These are phyloP conservation scores for Megaceryle torquata DNA, from an alignment of 2,113 vertebrate species.

Conservation along the genomic window DNA sequence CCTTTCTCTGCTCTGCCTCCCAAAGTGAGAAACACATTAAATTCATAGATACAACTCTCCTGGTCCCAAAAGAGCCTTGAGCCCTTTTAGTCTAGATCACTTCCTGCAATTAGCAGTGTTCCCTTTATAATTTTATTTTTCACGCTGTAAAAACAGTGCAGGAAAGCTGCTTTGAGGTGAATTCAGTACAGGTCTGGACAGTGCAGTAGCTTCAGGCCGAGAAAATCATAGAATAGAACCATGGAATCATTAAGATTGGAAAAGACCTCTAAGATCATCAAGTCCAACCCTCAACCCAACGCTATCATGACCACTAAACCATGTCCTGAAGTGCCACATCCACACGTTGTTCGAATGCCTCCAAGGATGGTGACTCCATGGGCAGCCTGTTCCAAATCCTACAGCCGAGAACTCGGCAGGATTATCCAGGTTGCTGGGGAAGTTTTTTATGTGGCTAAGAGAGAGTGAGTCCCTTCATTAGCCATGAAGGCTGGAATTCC, in stretches of 20 bases:
- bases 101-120: neutral
- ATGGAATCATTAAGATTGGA: too few species aligned
- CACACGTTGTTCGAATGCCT: too few species aligned
- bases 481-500: neutral
- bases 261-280: too few species aligned
- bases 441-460: neutral
- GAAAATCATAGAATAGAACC: neutral
- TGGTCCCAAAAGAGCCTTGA: neutral
- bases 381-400: too few species aligned
- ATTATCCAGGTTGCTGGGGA: rapidly evolving
- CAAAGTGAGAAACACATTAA: neutral
- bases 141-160: neutral
- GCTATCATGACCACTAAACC: too few species aligned
- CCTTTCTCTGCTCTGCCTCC: neutral
- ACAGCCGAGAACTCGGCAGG: too few species aligned
- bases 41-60: too few species aligned
- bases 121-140: neutral
- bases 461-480: rapidly evolving
- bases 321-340: too few species aligned
- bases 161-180: neutral
- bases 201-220: neutral
- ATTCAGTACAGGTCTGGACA: neutral
- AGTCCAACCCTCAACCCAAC: too few species aligned
- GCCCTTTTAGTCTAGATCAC: neutral
- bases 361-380: too few species aligned